phyloP scores from a whole-genome alignment of 2,888 invertebrate species.

The Oxystoma pomonae region DNA sequence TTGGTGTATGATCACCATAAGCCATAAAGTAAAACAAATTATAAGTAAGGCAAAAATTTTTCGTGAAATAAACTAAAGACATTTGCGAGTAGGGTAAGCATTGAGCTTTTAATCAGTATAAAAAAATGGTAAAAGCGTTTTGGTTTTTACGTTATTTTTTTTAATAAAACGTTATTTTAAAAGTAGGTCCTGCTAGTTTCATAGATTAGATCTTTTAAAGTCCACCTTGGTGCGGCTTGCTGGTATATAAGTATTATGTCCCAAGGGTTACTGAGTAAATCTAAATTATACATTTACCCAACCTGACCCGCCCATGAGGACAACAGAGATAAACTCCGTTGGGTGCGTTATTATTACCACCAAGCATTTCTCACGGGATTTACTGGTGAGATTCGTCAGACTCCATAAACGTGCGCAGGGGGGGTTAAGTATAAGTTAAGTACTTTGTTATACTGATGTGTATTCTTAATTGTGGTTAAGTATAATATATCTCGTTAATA shows the following conservation, averaged over 20 bases:
- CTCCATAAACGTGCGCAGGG: too few relatives aligned
- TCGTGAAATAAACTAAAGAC: slow-evolving; percentile 3
- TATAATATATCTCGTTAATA: slow-evolving; percentile 3
- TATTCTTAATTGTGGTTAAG: background rate
- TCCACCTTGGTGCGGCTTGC: background rate
- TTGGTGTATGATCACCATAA: slow-evolving; percentile 3
- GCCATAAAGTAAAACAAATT: slow-evolving; percentile 7
- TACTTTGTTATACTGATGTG: too few relatives aligned
- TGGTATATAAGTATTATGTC: background rate
- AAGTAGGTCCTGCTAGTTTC: background rate
- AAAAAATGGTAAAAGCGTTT: slow-evolving; percentile 9
- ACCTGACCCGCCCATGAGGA: too few relatives aligned
- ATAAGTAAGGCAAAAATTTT: background rate
- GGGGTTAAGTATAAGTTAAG: too few relatives aligned
- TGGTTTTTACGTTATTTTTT: background rate
- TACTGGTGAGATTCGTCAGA: background rate
- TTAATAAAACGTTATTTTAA: background rate
- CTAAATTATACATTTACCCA: too few relatives aligned
- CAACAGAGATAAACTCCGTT: background rate
- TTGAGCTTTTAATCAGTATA: slow-evolving; percentile 3
- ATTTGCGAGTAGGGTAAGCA: background rate
- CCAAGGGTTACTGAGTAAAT: background rate
- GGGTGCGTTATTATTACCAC: background rate
- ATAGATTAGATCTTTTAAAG: background rate
- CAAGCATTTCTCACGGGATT: background rate